Evolutionary conservation across 2,888 invertebrate genomes (phyloP), one percentile per base, ranked within the genome.

Genomic region (Crossocerus cetratus): DNA sequence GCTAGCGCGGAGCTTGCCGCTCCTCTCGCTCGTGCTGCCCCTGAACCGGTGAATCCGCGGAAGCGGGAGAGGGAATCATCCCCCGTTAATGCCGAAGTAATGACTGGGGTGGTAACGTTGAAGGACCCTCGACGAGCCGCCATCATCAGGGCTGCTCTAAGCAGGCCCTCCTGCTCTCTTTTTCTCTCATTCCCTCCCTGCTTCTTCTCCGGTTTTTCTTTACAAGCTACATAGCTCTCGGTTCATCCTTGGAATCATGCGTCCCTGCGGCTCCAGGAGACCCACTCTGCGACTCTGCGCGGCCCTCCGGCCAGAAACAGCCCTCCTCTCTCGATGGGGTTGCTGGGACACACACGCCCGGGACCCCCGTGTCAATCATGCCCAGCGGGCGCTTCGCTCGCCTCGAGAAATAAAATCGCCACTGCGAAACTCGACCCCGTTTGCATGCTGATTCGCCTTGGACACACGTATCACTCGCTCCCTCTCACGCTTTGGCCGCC

Each of bases 61-160:
- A 59, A 63, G 75, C 67, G 68, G 81, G 83, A 81, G 82, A 80
- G 80, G 82, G 77, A 87, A 86, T 85, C 86, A 84, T 85, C 87
- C 85, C 84, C 83, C 85, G 87, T 87, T 88, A 88, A 88, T 88
- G 84, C 87, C 84, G 80, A 87, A 87, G 86, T 88, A 88, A 88
- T 88, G 88, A 88, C 86, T 85, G 84, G 88, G 88, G 88, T 86
- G 87, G 87, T 81, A 84, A 86, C 84, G 83, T 86, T 88, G 84
- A 84, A 88, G 87, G 78, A 84, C 86, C 84, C 88, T 87, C 83
- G 76, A 72, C 70, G 75, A 78, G 80, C 78, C 79, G 81, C 77
- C 81, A 81, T 81, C 72, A 72, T 69, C 57, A 53, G 43, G 22
- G 57, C 59, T 68, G 49, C 72, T 65, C 63, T 59, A 63, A 44